Conservation (phyloP, 2,797 vertebrate species). For the Malacoctenus gilli region DNA sequence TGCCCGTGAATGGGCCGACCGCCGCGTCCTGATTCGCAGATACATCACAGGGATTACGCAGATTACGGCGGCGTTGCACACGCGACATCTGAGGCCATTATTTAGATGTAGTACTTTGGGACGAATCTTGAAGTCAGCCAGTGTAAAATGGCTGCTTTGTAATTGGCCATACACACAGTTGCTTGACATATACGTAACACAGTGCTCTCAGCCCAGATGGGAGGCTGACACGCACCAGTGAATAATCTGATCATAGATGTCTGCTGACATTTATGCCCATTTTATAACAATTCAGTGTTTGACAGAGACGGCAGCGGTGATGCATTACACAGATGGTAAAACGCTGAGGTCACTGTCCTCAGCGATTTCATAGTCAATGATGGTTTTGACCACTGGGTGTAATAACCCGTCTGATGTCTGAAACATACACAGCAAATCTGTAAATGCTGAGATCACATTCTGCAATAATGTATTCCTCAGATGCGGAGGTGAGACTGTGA, state of each 20-base stretch:
- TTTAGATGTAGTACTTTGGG: conserved; percentile 29
- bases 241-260: conserved; percentile 64
- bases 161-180: conserved; percentile 36
- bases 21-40: conserved; percentile 30
- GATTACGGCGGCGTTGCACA: conserved; percentile 42
- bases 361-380: conserved; percentile 43
- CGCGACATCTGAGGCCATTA: conserved; percentile 30
- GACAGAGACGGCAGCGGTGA: conserved; percentile 52
- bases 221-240: conserved; percentile 48
- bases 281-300: conserved; percentile 61
- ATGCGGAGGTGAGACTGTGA: conserved; percentile 55
- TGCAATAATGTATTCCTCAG: conserved; percentile 58
- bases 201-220: conserved; percentile 44
- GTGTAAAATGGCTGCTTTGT: conserved; percentile 33
- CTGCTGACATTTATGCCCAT: conserved; percentile 67
- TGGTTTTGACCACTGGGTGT: conserved; percentile 58
- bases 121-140: conserved; percentile 22
- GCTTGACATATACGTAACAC: conserved; percentile 55
- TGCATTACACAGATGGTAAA: conserved; percentile 63
- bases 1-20: conserved; percentile 28
- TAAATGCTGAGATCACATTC: conserved; percentile 48
- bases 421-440: conserved; percentile 38
- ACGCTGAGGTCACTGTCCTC: conserved; percentile 57
- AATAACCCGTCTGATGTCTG: conserved; percentile 55
- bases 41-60: conserved; percentile 44